Base-by-base conservation (phyloP, 2,797 vertebrate genomes). In the Forpus xanthops region DNA sequence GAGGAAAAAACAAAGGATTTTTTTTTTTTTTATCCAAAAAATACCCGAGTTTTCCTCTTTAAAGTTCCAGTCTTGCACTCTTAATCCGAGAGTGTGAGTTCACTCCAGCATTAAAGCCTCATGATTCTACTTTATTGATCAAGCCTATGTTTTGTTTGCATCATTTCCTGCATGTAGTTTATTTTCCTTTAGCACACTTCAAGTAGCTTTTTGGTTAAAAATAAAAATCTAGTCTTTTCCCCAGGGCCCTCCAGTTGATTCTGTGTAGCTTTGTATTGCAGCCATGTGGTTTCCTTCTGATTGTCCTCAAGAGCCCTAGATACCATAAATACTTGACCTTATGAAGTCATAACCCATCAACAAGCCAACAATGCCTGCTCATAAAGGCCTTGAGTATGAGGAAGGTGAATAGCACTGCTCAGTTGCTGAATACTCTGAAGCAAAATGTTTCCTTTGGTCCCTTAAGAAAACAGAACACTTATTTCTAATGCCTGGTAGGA, bases 251-350 rank as follows among this genome's bases (percentile, higher is more conserved):
- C 12, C 67, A 31, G 35, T 73, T 93, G 93, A 58, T 19, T 45
- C 74, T 89, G 68, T 56, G 33, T 81, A 91, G 76, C 87, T 94
- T 60, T 95, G 71, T 81, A 44, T 58, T 74, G 71, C 64, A 91
- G 84, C 78, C 77, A 53, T 37, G 86, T 90, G 84, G 84, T 91
- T 94, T 93, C 86, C 77, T 89, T 93, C 56, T 95, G 88, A 64
- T 90, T 90, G 80, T 86, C 60, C 66, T 93, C 73, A 55, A 47
- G 66, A 84, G 67, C 47, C 71, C 80, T 77, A 85, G 81, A 82
- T 85, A 76, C 88, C 77, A 66, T 70, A 93, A 92, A 93, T 92
- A 89, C 88, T 91, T 92, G 52, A 74, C 83, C 77, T 89, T 73
- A 23, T 3, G 19, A 87, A 90, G 86, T 77, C 64, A 17, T 81